phyloP scores from a whole-genome alignment of 2,113 vertebrate genomes.

The Oncorhynchus tshawytscha region DNA sequence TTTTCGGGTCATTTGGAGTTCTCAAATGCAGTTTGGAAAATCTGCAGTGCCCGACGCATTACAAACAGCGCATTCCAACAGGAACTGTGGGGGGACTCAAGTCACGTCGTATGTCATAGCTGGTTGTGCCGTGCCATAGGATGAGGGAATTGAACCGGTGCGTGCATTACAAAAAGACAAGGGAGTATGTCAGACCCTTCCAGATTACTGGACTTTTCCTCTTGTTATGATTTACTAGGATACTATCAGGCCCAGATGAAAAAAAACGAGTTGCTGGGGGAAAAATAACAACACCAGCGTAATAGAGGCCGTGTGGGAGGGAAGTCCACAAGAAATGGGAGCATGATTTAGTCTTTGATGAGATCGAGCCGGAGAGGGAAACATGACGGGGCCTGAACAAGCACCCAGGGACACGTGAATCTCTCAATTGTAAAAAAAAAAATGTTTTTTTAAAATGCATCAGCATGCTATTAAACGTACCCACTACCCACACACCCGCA shows the following conservation, averaged over 20 bases:
- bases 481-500: neutral
- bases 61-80: neutral
- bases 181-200: neutral
- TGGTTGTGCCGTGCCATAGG: neutral
- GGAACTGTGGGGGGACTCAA: neutral
- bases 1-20: neutral
- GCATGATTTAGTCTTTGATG: conserved; percentile 12
- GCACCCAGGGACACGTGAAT: neutral
- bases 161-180: too few relatives aligned
- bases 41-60: neutral
- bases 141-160: neutral
- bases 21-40: neutral
- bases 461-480: conserved; percentile 3
- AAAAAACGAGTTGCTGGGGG: neutral
- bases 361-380: conserved; percentile 17
- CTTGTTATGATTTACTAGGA: conserved; percentile 10
- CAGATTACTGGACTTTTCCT: conserved; percentile 1
- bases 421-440: neutral
- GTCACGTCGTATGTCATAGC: neutral
- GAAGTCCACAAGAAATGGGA: conserved; percentile 9
- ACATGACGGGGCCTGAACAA: conserved; percentile 9
- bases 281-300: neutral
- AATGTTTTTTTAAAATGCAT: conserved; percentile 3
- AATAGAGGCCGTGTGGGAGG: conserved; percentile 15
- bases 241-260: conserved; percentile 3